Base-by-base conservation (phyloP, 2,888 invertebrate genomes). In the Lasius platythorax region DNA sequence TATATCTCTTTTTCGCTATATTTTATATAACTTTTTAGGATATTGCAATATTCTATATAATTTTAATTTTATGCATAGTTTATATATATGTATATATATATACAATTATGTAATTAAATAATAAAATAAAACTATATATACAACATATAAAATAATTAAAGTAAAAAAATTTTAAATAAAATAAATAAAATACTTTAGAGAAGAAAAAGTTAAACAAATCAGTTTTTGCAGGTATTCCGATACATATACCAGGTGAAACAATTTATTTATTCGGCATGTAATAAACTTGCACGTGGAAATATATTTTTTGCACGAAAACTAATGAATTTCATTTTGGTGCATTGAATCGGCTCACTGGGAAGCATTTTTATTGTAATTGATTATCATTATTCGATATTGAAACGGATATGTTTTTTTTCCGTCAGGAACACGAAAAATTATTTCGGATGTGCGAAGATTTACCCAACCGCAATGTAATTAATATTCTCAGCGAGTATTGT, bases 351-450 rank as follows among this genome's bases (percentile, higher is more conserved):
- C 43, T 56, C 53, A 78, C 70, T 37, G 33, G 23, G n/a, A 61
- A 73, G 12, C 53, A 73, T 72, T 81, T 81, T 72, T 81, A 81
- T 81, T 72, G 79, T 23, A 61, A 61, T 72, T 73, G 73, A 61
- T 73, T 61, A 81, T 81, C 61, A 81, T 61, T 72, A 81, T 72
- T 73, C 61, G 73, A 72, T 81, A 81, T 46, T 46, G 79, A 73
- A 79, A 50, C 61, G 37, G 28, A 72, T 28, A 28, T 72, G 23
- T 33, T 61, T 79, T 61, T 79, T 72, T 28, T 23, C 37, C 2
- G 15, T 23, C 18, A 18, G 15, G 23, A 46, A 68, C 53, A 53
- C 67, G 33, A 67, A 72, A 81, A 81, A 72, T 50, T 81, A 81
- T 81, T 63, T 72, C 28, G 23, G 18, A 58, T 8, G 23, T 33